These are phyloP conservation scores for Megaceryle alcyon DNA, from an alignment of 2,797 vertebrate species.

Conservation along the genomic window DNA sequence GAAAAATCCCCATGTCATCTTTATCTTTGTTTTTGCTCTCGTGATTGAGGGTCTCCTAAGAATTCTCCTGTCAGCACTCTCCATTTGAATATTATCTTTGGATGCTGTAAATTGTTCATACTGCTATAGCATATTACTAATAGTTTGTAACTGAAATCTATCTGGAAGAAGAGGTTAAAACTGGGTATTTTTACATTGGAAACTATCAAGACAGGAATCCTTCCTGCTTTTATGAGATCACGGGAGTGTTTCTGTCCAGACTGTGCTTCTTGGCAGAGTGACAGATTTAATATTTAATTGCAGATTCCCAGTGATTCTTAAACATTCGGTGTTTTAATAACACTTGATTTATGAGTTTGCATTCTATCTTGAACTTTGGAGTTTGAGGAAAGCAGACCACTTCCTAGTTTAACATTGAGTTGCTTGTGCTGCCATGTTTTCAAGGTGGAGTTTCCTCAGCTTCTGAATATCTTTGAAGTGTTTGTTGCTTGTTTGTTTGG, in stretches of 20 bases:
- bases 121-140: background rate
- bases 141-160: background rate
- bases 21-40: background rate
- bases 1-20: background rate
- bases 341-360: background rate
- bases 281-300: constrained; percentile 6
- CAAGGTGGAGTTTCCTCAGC: background rate
- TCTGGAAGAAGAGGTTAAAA: background rate
- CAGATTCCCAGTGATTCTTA: background rate
- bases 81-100: background rate
- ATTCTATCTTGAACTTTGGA: background rate
- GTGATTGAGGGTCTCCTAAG: background rate
- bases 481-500: no score
- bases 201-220: background rate
- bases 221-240: background rate
- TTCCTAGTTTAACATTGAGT: background rate
- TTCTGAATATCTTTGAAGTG: background rate
- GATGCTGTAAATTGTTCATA: background rate
- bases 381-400: background rate
- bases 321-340: background rate
- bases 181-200: background rate
- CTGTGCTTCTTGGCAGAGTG: background rate
- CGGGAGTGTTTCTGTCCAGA: background rate
- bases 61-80: background rate
- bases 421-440: background rate